phyloP scores from a whole-genome alignment of 2,113 vertebrate species.

The Fulmarus glacialis region DNA sequence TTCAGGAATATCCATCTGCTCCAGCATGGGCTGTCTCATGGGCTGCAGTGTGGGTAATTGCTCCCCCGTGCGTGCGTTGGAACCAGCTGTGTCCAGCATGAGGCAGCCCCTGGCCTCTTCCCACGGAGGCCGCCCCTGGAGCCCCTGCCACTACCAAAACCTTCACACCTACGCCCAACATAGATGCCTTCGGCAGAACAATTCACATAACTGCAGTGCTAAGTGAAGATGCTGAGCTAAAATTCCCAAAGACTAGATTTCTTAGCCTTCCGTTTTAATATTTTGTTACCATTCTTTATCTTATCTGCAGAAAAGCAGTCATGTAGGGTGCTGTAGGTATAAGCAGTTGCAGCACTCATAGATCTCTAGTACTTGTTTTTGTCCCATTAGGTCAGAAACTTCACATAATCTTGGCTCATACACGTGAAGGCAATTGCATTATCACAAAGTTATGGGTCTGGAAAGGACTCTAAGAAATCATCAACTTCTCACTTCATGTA shows the following conservation, averaged over 20 bases:
- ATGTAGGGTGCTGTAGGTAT: neutral
- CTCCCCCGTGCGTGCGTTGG: rapidly evolving
- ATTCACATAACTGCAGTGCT: rapidly evolving
- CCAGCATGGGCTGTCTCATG: neutral
- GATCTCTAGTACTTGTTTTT: neutral
- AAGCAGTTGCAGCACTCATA: neutral
- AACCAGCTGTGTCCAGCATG: neutral
- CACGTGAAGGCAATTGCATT: neutral
- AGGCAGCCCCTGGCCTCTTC: neutral
- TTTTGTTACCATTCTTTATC: neutral
- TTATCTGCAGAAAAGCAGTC: neutral
- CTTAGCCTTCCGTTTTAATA: neutral
- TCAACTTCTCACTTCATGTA: neutral
- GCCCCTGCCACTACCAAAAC: neutral
- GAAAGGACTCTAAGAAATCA: neutral
- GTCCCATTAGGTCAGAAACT: neutral
- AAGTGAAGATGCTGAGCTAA: neutral
- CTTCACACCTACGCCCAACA: neutral
- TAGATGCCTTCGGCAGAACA: neutral
- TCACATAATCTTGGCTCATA: neutral
- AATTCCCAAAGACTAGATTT: neutral
- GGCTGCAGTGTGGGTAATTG: neutral
- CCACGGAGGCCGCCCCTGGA: neutral
- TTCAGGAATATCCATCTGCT: neutral
- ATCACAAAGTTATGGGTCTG: neutral